A percentile compares a stretch with the other conserved stretches of the same genome.
phyloP scores from a whole-genome alignment of 2,113 vertebrate species.

The Calonectris borealis region DNA sequence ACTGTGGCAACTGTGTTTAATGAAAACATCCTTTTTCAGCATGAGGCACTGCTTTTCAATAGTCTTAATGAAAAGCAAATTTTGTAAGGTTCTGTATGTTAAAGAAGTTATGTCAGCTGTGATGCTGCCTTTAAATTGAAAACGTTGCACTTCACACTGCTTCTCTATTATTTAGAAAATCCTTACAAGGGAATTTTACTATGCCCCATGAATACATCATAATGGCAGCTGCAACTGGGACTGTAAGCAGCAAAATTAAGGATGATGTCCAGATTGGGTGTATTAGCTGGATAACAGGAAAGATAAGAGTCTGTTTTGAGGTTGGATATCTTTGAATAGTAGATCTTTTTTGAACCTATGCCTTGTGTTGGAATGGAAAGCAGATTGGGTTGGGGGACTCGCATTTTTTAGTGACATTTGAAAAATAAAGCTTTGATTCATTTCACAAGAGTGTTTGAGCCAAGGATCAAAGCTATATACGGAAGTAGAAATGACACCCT shows the following conservation, averaged over 20 bases:
- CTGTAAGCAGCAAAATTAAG: neutral
- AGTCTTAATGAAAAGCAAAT: neutral
- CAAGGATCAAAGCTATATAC: neutral
- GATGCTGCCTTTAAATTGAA: neutral
- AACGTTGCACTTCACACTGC: neutral
- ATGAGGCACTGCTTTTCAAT: neutral
- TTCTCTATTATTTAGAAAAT: neutral
- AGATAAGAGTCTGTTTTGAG: neutral
- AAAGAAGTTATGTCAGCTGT: neutral
- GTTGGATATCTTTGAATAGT: neutral
- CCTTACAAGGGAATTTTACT: neutral
- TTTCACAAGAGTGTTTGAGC: neutral
- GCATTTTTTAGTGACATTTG: slow-evolving; percentile 16
- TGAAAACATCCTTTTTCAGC: neutral
- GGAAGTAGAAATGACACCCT: neutral
- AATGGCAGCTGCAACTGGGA: neutral
- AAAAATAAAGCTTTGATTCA: neutral
- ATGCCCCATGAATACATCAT: neutral
- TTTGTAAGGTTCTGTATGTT: neutral
- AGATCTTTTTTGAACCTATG: neutral
- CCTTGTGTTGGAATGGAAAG: neutral
- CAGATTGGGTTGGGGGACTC: neutral
- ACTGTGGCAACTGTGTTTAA: neutral
- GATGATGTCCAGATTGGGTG: neutral
- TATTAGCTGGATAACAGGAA: neutral